These are phyloP conservation scores for Melikaiella ostensackeni DNA, from an alignment of 2,888 invertebrate species.

Conservation along the genomic window DNA sequence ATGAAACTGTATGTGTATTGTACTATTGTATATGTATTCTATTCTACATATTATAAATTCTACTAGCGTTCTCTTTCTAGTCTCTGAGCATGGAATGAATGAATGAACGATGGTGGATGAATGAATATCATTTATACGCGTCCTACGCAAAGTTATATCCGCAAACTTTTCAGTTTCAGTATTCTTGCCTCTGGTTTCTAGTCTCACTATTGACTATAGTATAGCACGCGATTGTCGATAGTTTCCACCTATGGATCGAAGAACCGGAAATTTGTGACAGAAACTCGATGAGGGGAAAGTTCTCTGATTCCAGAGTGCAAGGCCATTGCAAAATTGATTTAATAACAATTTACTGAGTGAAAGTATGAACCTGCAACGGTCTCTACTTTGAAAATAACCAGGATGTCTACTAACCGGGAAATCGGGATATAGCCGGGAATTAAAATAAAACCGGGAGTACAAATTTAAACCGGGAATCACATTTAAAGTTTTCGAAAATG, in stretches of 20 bases:
- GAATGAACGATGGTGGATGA: slow-evolving; percentile 9
- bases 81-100: neutral
- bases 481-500: too few relatives aligned
- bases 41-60: neutral
- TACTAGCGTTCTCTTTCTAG: neutral
- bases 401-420: too few relatives aligned
- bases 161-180: slow-evolving; percentile 19
- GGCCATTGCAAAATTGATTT: slow-evolving; percentile 22
- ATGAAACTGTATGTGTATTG: neutral
- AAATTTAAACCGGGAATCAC: too few relatives aligned
- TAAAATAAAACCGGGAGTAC: too few relatives aligned
- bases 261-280: slow-evolving; percentile 21
- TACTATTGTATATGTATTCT: neutral
- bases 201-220: neutral
- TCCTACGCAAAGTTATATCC: slow-evolving; percentile 36
- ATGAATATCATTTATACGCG: slow-evolving; percentile 18
- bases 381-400: neutral
- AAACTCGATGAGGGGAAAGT: slow-evolving; percentile 19
- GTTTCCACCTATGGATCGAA: slow-evolving; percentile 11
- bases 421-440: too few relatives aligned
- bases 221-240: slow-evolving; percentile 11
- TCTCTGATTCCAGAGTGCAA: slow-evolving; percentile 5
- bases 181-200: neutral
- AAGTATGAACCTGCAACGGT: neutral
- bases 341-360: neutral